Evolutionary conservation across 2,797 vertebrate genomes (phyloP), one percentile per base, ranked within the genome.

Genomic region (Acanthopagrus latus): DNA sequence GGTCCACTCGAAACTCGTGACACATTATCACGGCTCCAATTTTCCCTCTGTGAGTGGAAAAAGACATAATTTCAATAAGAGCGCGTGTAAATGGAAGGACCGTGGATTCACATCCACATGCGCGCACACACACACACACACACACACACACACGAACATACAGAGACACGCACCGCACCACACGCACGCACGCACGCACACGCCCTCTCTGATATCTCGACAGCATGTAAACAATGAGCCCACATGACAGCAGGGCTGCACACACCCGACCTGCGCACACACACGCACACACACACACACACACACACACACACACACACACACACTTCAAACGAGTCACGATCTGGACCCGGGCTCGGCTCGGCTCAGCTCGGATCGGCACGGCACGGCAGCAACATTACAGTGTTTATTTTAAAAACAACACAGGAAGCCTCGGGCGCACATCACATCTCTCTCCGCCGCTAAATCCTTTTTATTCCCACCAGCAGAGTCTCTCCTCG

Each of bases 181-280:
- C 66, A 52, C 60, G 20, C n/a, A 56, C 46, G 20, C n/a, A 56
- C 46, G 55, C 55, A 25, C 50, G n/a, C n/a, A 67, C 25, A 72
- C 83, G 87, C 88, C 79, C 85, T 76, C 87, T 84, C 59, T 79
- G 65, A 86, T 80, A 91, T 90, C 74, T 86, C 66, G 85, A 81
- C 90, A 88, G 87, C 88, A 93, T 93, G 93, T 94, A 95, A 95
- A 95, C 93, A 94, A 94, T 90, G 89, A 91, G 70, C 88, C 90
- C 94, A 92, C 92, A 92, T 94, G 94, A 94, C 92, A 89, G 76
- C 81, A 55, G 82, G 82, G 86, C 84, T 78, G 86, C 89, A 83
- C 90, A 86, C 89, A 89, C 87, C 81, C 82, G 75, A 87, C 84
- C 79, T 89, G 88, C 88, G 80, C 92, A 90, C 72, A 29, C 29